Evolutionary conservation across 2,797 vertebrate genomes (phyloP).

Genomic region (Bovichtus diacanthus): DNA sequence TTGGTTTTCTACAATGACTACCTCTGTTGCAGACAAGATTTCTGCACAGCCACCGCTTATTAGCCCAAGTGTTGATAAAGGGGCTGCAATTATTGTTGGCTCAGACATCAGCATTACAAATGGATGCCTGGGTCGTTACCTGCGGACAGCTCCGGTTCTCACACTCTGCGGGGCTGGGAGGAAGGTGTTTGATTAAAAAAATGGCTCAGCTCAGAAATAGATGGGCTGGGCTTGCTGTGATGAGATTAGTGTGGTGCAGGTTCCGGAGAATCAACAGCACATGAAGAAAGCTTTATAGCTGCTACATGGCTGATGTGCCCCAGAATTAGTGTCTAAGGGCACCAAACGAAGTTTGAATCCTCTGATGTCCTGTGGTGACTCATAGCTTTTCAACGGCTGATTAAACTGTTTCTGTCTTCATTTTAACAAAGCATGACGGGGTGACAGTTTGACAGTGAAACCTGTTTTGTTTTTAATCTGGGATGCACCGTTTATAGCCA

Average conservation of each 20-base stretch:
- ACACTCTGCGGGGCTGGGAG: slow-evolving; percentile 43
- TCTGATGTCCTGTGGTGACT: slow-evolving; percentile 71
- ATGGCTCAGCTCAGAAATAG: slow-evolving; percentile 59
- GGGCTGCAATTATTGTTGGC: slow-evolving; percentile 46
- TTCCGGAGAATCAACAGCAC: slow-evolving; percentile 60
- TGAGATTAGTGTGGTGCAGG: slow-evolving; percentile 68
- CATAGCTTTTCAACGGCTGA: slow-evolving; percentile 72
- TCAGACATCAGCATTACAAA: slow-evolving; percentile 58
- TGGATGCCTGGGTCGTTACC: slow-evolving; percentile 43
- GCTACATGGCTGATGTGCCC: slow-evolving; percentile 59
- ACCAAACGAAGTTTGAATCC: slow-evolving; percentile 53
- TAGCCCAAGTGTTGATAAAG: slow-evolving; percentile 56
- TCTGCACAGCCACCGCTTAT: slow-evolving; percentile 27
- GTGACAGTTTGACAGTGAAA: slow-evolving; percentile 70
- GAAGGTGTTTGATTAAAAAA: slow-evolving; percentile 63
- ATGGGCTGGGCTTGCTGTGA: slow-evolving; percentile 63
- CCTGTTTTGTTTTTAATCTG: slow-evolving; percentile 53
- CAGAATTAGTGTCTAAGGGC: slow-evolving; percentile 60
- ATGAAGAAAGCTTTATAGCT: slow-evolving; percentile 55
- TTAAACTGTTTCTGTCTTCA: slow-evolving; percentile 69
- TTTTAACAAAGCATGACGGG: slow-evolving; percentile 64
- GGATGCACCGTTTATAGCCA: slow-evolving; percentile 27
- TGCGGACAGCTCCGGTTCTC: slow-evolving; percentile 39
- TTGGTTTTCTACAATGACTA: slow-evolving; percentile 5
- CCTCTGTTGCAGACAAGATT: slow-evolving; percentile 9